A percentile compares a stretch with the other conserved stretches of the same genome.
Evolutionary conservation across 2,797 vertebrate species (phyloP).

Genomic region (Oreonectes daqikongensis): DNA sequence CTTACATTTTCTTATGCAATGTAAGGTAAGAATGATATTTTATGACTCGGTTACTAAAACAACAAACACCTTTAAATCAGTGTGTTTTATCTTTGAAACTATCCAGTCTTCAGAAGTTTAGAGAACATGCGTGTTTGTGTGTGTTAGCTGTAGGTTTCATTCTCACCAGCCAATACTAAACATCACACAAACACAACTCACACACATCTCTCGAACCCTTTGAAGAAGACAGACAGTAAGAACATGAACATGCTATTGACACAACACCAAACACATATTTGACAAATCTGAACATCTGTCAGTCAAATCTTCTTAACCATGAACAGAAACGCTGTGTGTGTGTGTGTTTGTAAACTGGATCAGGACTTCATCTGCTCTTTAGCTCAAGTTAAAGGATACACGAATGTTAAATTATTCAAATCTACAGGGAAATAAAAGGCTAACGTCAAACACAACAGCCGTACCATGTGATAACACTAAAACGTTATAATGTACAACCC

Average conservation of each 20-base stretch:
- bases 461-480: too few species aligned
- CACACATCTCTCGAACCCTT: neutral
- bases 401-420: conserved; percentile 19
- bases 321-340: conserved; percentile 15
- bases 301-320: conserved; percentile 34
- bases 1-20: too few species aligned
- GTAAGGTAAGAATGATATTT: too few species aligned
- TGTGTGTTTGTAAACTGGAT: conserved; percentile 38
- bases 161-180: conserved; percentile 45
- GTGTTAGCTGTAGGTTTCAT: conserved; percentile 42
- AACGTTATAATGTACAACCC: too few species aligned
- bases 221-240: neutral
- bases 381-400: conserved; percentile 2
- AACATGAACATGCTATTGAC: conserved; percentile 23
- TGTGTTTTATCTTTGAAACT: too few species aligned
- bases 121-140: neutral
- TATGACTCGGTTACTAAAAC: too few species aligned
- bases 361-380: conserved; percentile 26
- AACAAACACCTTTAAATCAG: too few species aligned
- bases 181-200: conserved; percentile 14
- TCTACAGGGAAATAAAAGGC: conserved; percentile 30
- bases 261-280: conserved; percentile 31
- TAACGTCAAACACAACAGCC: conserved; percentile 37
- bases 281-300: conserved; percentile 42
- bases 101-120: neutral